Base-by-base conservation (phyloP, 1,140 invertebrate species). In the Achatina immaculata region DNA sequence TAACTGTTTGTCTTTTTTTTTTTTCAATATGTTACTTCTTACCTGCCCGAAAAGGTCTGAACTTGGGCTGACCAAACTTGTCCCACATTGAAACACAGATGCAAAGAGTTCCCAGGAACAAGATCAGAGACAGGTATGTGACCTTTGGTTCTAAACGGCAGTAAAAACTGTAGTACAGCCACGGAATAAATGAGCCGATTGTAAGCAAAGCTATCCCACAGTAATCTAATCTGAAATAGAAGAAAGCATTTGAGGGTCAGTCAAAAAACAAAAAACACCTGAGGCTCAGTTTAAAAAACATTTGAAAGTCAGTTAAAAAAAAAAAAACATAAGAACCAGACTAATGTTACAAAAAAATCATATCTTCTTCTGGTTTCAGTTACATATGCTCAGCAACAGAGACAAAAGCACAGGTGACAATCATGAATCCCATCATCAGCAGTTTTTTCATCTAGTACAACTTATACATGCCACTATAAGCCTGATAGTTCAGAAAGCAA, bases 81-180 rank as follows among this genome's bases (percentile, higher is more conserved):
- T 99, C 98, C 96, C 97, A 99, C 66, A 99, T 92, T 11, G 98
- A 99, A 1, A 99, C 97, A 88, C 99, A 94, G 85, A 99, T 98
- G 81, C 97, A 97, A 34, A 95, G 94, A 81, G 97, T 94, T 77
- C 98, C 98, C 83, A 99, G 94, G 66, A 97, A 94, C 87, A 97
- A 94, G 81, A 99, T 98, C 74, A 97, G 94, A 66, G 95, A 95
- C 72, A 93, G 88, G 83, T 93, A 93, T 11, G 88, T 89, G 77
- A 93, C 89, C 84, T 92, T 92, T 9, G 91, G 89, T 72, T 87
- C 85, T 31, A 89, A 82, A 38, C 92, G 90, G 92, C 98, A 99
- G 92, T 99, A 99, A 92, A 99, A 99, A 86, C 97, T 97, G 92
- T 99, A 99, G 91, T 99, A 99, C 16, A 99, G 93, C 98, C 98